phyloP scores from a whole-genome alignment of 2,888 invertebrate species.

The Eristalis intricaria region DNA sequence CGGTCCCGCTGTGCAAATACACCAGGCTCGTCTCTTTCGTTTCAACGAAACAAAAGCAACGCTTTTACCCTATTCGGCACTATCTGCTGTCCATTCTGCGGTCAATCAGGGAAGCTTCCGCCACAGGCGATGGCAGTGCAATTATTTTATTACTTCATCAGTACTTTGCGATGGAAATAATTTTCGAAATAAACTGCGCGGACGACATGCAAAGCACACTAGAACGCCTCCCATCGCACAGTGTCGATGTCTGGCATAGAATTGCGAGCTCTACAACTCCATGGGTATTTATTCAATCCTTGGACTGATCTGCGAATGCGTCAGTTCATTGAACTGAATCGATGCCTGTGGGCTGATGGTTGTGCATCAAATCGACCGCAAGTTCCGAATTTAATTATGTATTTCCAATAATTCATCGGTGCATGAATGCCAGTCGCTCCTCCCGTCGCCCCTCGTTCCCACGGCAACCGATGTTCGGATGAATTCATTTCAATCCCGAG shows the following conservation, averaged over 20 bases:
- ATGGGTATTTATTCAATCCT: background rate
- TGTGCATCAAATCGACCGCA: slow-evolving; percentile 30
- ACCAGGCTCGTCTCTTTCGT: background rate
- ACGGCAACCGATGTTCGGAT: too few relatives aligned
- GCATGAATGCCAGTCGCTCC: background rate
- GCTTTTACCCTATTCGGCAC: background rate
- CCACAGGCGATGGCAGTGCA: background rate
- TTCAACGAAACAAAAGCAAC: background rate
- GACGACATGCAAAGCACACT: too few relatives aligned
- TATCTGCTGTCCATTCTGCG: background rate
- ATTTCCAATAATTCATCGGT: slow-evolving; percentile 35
- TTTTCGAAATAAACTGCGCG: background rate
- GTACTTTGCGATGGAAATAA: background rate
- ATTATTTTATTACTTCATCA: background rate
- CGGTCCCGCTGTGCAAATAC: background rate
- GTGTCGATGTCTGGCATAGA: background rate
- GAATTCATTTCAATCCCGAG: background rate
- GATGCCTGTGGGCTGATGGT: background rate
- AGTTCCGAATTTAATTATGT: slow-evolving; percentile 38
- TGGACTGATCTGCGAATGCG: background rate
- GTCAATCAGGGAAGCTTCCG: background rate
- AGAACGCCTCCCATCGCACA: too few relatives aligned
- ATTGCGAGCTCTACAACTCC: background rate
- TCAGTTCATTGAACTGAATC: background rate
- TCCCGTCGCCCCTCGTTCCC: too few relatives aligned